These are phyloP conservation scores for Trichogramma pretiosum DNA, from an alignment of 1,140 invertebrate species.

Conservation along the genomic window DNA sequence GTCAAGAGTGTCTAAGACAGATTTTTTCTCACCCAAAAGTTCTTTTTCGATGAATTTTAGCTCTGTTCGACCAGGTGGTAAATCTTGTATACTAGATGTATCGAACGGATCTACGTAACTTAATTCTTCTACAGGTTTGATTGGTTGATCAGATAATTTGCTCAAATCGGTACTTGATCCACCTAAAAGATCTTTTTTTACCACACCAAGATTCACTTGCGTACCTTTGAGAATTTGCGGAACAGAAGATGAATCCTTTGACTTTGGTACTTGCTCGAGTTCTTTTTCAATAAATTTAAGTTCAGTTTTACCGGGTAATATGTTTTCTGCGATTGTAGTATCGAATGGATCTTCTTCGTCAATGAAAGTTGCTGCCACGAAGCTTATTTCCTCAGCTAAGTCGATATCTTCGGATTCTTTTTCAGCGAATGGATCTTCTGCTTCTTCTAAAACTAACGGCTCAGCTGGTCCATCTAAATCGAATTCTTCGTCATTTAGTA, in stretches of 20 bases:
- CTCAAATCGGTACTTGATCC: conserved; percentile 68
- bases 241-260: conserved; percentile 37
- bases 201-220: background rate
- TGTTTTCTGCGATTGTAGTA: conserved; percentile 71
- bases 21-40: conserved; percentile 48
- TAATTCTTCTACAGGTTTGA: conserved; percentile 52
- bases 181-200: conserved; percentile 53
- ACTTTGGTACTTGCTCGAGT: conserved; percentile 40
- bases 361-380: conserved; percentile 39
- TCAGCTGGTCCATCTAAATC: conserved; percentile 30
- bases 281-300: conserved; percentile 56
- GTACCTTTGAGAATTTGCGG: conserved; percentile 27
- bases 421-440: conserved; percentile 36
- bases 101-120: conserved; percentile 76
- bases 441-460: conserved; percentile 27
- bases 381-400: conserved; percentile 34
- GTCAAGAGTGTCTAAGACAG: conserved; percentile 22
- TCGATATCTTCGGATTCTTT: conserved; percentile 30
- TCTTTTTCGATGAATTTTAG: conserved; percentile 71
- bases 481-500: conserved; percentile 44
- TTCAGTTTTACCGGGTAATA: conserved; percentile 61
- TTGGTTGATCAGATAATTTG: conserved; percentile 57
- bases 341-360: conserved; percentile 71
- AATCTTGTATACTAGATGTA: conserved; percentile 64
- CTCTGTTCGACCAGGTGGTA: conserved; percentile 66